Base-by-base conservation (phyloP, 2,888 invertebrate species). In the Tillus elongatus region DNA sequence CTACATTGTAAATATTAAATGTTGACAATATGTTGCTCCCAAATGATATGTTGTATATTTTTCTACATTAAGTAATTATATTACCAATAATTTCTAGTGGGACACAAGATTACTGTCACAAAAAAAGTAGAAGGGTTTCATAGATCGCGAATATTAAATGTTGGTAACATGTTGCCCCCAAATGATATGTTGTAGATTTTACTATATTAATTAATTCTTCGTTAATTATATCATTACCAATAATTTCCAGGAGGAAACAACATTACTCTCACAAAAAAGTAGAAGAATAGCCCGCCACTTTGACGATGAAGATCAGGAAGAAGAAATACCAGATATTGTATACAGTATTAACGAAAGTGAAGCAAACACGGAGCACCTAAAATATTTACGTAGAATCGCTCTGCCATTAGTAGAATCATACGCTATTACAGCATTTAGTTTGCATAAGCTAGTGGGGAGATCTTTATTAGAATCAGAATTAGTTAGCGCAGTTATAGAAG, bases 341-440 rank as follows among this genome's bases (percentile, higher is more conserved):
- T 61, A 58, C 37, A 49, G 53, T 48, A 40, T 53, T 9, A 56
- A 52, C 36, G 41, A 49, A 3, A 44, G 53, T 12, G 43, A 52
- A 41, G 36, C 42, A 26, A 49, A 51, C n/a, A 44, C 47, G 12
- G 56, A 58, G 26, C 49, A 55, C 42, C 33, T 66, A 31, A 41
- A 44, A 31, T 57, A 50, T 58, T 75, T 53, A 54, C 77, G 58
- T 57, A 64, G 66, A 35, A 70, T 82, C 2, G 54, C 88, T 27
- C 74, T 79, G 30, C 86, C 89, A 1, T 69, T 87, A 35, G 64
- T 85, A 33, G 82, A 86, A 51, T 78, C 83, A 3, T 90, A 90
- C 61, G 67, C 77, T 27, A 70, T 75, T 13, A 78, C 84, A 10
- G 77, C 75, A 2, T 70, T 70, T 43, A 69, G 71, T 30, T 64